Evolutionary conservation across 2,113 vertebrate species (phyloP).

Genomic region (Emydocephalus ijimae): DNA sequence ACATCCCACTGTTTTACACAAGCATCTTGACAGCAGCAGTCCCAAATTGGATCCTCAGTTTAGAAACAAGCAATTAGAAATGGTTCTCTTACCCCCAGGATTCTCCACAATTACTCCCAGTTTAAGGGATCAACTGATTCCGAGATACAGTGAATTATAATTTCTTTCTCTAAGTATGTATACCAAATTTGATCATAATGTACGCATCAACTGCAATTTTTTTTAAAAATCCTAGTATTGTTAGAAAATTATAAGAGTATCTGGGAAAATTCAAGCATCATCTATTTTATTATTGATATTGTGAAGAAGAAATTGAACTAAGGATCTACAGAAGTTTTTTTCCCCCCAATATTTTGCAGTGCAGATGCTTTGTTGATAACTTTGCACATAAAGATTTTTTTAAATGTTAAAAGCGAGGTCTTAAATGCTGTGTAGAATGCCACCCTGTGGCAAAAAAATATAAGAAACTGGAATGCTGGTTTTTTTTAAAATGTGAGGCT

Average conservation of each 20-base stretch:
- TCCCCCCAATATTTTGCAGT: background rate
- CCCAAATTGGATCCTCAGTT: background rate
- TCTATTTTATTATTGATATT: background rate
- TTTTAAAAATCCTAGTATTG: background rate
- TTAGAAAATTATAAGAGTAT: background rate
- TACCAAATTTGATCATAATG: background rate
- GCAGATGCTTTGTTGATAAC: background rate
- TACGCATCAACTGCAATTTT: background rate
- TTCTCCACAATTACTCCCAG: background rate
- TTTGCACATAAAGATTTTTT: background rate
- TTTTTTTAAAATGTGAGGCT: background rate
- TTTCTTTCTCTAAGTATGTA: background rate
- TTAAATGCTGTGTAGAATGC: background rate
- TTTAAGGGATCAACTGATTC: background rate
- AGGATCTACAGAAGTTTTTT: background rate
- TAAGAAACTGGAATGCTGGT: background rate
- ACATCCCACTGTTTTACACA: background rate
- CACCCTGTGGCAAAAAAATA: background rate
- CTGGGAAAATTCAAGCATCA: background rate
- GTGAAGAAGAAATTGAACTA: background rate
- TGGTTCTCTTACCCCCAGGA: background rate
- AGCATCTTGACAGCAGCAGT: background rate
- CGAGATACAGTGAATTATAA: background rate
- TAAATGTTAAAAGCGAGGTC: background rate
- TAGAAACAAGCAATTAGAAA: background rate